phyloP scores from a whole-genome alignment of 2,797 vertebrate genomes.

The Acanthiza pusilla region DNA sequence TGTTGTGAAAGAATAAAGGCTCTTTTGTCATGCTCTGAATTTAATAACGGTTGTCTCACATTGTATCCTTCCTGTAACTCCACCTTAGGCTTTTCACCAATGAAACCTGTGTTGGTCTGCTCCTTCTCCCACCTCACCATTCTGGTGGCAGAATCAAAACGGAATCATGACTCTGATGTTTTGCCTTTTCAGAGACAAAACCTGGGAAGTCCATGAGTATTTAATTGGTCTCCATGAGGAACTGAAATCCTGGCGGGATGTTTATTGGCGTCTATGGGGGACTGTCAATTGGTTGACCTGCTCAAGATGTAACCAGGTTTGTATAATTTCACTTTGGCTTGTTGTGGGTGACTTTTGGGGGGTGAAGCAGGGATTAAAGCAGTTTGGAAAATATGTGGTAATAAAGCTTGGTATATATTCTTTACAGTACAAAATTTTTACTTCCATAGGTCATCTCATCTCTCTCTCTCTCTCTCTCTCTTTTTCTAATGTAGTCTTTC shows the following conservation, averaged over 20 bases:
- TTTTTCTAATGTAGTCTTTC: constrained; percentile 77
- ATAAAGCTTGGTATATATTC: background rate
- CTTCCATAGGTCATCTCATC: background rate
- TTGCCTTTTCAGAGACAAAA: constrained; percentile 83
- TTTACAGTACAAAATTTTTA: background rate
- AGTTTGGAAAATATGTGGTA: background rate
- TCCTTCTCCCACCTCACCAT: background rate
- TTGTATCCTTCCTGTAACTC: background rate
- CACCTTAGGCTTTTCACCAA: background rate
- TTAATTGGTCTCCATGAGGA: constrained; percentile 87
- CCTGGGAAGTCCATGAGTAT: constrained; percentile 92
- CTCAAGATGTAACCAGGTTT: constrained; percentile 85
- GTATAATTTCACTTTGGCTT: background rate
- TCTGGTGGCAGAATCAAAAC: background rate
- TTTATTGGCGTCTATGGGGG: constrained; percentile 97
- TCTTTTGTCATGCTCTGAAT: background rate
- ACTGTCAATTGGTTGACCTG: constrained; percentile 90
- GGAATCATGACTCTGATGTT: background rate
- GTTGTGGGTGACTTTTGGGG: background rate
- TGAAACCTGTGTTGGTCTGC: background rate
- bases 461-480: background rate
- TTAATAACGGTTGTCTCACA: background rate
- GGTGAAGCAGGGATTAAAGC: background rate
- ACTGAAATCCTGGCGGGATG: constrained; percentile 91
- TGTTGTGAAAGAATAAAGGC: background rate